Conservation (phyloP, 2,797 vertebrate species). For the Phalanger gymnotis region DNA sequence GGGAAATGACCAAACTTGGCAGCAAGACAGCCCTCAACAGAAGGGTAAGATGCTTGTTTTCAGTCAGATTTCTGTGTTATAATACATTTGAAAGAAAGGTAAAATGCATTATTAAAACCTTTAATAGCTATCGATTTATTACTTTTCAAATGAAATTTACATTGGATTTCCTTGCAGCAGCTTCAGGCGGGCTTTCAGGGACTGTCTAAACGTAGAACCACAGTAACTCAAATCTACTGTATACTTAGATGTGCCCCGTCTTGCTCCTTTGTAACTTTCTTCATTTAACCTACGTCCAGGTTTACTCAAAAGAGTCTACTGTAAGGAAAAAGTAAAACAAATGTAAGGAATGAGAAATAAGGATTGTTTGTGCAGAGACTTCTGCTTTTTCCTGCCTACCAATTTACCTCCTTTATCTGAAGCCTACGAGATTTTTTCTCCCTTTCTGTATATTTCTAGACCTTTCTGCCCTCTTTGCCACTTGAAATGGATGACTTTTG, state of each 20-base stretch:
- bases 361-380: not conserved
- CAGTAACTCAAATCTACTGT: not conserved
- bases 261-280: not conserved
- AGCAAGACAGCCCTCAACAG: conserved; percentile 95
- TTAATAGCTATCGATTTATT: not conserved
- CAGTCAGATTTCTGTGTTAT: not conserved
- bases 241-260: not conserved
- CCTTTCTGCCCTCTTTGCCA: not conserved
- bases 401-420: not conserved
- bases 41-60: conserved; percentile 86
- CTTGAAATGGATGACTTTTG: not conserved
- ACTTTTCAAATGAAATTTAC: not conserved
- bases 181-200: not conserved
- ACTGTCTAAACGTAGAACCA: not conserved
- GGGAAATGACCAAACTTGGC: conserved; percentile 94
- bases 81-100: not conserved
- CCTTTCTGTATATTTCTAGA: not conserved
- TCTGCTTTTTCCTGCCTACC: not conserved
- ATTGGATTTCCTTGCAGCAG: not conserved
- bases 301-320: not conserved
- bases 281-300: not conserved
- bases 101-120: not conserved
- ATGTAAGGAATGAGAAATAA: not conserved
- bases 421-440: not conserved
- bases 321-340: not conserved